Evolutionary conservation across 2,797 vertebrate species (phyloP), one percentile per base, ranked within the genome.

Genomic region (Numenius phaeopus): DNA sequence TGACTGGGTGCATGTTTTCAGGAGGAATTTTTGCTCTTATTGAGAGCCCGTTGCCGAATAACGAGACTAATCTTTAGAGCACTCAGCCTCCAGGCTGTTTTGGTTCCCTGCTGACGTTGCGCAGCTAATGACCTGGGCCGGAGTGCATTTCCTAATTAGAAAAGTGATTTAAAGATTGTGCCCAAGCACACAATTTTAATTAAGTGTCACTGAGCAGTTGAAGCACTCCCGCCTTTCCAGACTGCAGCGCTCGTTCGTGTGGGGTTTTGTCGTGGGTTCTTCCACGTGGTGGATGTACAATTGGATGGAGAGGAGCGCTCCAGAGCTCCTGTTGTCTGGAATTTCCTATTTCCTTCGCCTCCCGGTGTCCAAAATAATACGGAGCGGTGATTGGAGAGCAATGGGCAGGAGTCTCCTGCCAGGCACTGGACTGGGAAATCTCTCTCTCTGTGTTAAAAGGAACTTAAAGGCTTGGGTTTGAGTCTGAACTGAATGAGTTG

Each of bases 131-230:
- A 54, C 72, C 76, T 59, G 40, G 52, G 30, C 72, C 75, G 82
- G 65, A 77, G 76, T 65, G 70, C 71, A 24, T 61, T 93, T 94
- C 71, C 86, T 94, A 91, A 97, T 95, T 91, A 89, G 61, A 94
- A 90, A 91, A 96, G 83, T 72, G 83, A 89, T 94, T 93, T 90
- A 77, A 89, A 77, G 61, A 20, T 75, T 77, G 83, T 91, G 59
- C 66, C 73, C 59, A 49, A 86, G 80, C 58, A 76, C 62, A 50
- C 8, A 5, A 5, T 86, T 80, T 89, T 94, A 83, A 89, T 95
- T 52, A 91, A 84, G 77, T 69, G 77, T 13, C 90, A 50, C 9
- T 54, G 61, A 95, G 95, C 44, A 76, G 44, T 1, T 86, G 62
- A 82, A 62, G 29, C 23, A 5, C n/a, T 70, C 8, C 46, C 42